A percentile compares a stretch with the other conserved stretches of the same genome.
phyloP scores from a whole-genome alignment of 92 coral and sea anemone species.

The Paramuricea clavata region DNA sequence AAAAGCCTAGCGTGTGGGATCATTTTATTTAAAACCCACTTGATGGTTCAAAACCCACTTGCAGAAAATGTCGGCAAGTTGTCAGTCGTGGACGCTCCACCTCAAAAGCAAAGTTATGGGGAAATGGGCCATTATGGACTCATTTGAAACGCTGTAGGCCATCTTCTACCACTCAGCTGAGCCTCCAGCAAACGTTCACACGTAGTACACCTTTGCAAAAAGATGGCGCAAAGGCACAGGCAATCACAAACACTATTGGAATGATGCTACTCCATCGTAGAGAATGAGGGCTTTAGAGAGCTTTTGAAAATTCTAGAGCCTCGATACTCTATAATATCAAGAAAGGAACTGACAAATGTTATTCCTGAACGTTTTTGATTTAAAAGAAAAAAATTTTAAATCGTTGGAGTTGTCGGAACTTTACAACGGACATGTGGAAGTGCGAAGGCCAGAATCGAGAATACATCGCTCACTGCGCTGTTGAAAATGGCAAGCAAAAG shows the following conservation, averaged over 20 bases:
- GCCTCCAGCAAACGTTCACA: not conserved
- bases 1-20: not conserved
- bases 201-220: not conserved
- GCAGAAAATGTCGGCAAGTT: conserved; percentile 5
- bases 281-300: not conserved
- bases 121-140: not conserved
- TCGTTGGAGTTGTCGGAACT: not conserved
- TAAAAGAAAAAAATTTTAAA: not conserved
- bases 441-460: conserved; percentile 33
- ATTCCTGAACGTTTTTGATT: no score
- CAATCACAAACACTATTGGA: not conserved
- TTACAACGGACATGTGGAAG: not conserved
- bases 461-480: conserved; percentile 31
- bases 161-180: not conserved
- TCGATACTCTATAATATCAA: not conserved
- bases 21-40: not conserved
- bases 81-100: not conserved
- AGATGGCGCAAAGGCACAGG: not conserved
- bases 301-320: not conserved
- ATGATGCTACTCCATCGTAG: not conserved
- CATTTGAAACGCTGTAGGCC: not conserved
- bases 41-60: not conserved
- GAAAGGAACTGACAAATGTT: conserved; percentile 4
- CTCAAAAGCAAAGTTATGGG: not conserved
- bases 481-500: not conserved